Evolutionary conservation across 2,113 vertebrate genomes (phyloP), one percentile per base, ranked within the genome.

Genomic region (Platanista minor): DNA sequence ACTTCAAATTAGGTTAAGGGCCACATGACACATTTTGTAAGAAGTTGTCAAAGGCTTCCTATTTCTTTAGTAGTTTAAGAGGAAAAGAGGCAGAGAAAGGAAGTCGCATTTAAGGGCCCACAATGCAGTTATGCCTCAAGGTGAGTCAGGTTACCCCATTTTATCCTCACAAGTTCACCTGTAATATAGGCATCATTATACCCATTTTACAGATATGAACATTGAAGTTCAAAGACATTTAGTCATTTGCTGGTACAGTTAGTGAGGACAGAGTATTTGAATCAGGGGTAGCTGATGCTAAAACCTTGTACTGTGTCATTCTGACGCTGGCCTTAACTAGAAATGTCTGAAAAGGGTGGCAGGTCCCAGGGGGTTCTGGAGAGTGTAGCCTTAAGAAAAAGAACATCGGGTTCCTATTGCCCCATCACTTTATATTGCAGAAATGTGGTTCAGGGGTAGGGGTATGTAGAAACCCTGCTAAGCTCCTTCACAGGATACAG

Each of bases 31-130:
- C 17, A 72, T 61, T 85, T 82, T 61, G 4, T 88, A 62, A 91
- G 46, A 90, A 25, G 17, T 39, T 94, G 41, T 54, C 64, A 81
- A 69, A 85, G 39, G 3, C 33, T 90, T 91, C 75, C 21, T 82
- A 12, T 57, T 84, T 94, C 43, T 84, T 90, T 61, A 94, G 83
- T 43, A 83, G 84, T 67, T 90, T 69, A 54, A 61, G 25, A 90
- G 29, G 43, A 27, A 90, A 23, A 10, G 36, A 92, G 61, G 27
- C 46, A 62, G 21, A 88, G 67, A 66, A 71, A 87, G 29, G 75
- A 77, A 72, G 33, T 17, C n/a, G 4, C n/a, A 49, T 85, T 31
- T 31, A 49, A 72, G 21, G 46, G 46, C 0, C 23, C 23, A 33
- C 8, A 5, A n/a, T 13, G 18, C 27, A 66, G 18, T 61, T 14